Evolutionary conservation across 2,797 vertebrate genomes (phyloP).

Genomic region (Limosa lapponica): DNA sequence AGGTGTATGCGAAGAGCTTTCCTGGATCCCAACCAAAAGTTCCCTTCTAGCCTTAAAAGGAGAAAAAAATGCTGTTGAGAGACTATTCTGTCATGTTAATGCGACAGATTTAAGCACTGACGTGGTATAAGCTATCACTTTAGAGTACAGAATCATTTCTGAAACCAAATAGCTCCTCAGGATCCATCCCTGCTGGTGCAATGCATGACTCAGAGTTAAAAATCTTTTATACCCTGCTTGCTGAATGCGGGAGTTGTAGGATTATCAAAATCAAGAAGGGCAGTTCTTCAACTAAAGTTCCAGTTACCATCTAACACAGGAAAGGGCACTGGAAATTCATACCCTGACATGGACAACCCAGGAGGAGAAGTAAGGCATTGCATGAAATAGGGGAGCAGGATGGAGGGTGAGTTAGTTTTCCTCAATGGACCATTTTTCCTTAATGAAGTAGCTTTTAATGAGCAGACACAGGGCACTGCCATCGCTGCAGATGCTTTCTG

Average conservation of each 20-base stretch:
- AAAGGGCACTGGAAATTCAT: neutral
- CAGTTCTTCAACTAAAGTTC: neutral
- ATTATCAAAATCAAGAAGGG: neutral
- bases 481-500: neutral
- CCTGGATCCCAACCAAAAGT: neutral
- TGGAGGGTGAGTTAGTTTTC: neutral
- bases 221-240: neutral
- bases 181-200: neutral
- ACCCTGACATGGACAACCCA: neutral
- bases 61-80: neutral
- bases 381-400: neutral
- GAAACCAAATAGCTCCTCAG: neutral
- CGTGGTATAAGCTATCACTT: neutral
- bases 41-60: neutral
- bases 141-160: neutral
- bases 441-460: neutral
- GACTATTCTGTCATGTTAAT: neutral
- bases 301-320: too few relatives aligned
- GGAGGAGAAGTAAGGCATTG: neutral
- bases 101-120: neutral
- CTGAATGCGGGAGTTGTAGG: neutral
- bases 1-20: neutral
- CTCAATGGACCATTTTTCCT: neutral
- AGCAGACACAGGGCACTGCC: neutral
- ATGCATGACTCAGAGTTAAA: neutral